Evolutionary conservation across 2,888 invertebrate species (phyloP), one percentile per base, ranked within the genome.

Genomic region (Pollenia amentaria): DNA sequence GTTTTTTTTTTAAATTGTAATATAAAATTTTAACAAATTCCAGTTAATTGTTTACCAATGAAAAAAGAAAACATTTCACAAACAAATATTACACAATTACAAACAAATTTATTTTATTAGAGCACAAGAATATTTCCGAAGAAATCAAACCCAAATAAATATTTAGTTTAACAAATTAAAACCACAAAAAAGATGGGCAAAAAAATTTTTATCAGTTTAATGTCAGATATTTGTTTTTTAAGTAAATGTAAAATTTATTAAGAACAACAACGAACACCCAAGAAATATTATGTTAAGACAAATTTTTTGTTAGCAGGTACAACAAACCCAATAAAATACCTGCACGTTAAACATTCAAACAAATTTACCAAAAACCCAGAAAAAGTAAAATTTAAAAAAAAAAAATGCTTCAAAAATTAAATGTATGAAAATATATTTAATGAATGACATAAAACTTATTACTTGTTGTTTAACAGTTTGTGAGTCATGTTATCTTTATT

Each of bases 141-240:
- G 86, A 86, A 86, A 86, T 84, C 77, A 87, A 80, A 80, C 73
- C 78, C 70, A 83, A 83, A 69, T 75, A 87, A 87, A 87, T 87
- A 87, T 84, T 81, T 87, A 67, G 62, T 77, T 69, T 77, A 51
- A 77, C 29, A 64, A 64, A 72, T 72, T 53, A 40, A 80, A 75
- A 75, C 76, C 62, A 40, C 70, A 82, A 51, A 48, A 18, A 40
- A 53, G 18, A 7, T 46, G 21, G 14, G 14, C 44, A 21, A 46
- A 46, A 44, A 14, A 9, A 72, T 44, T 64, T 72, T 84, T 77
- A 78, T 78, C 78, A 72, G 72, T 38, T 29, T 29, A 29, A 29
- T 78, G 53, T 42, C 65, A 51, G 18, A 64, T 10, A 55, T 3
- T 70, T 44, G 40, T 69, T 42, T 16, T 64, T 53, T 51, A 18